These are phyloP conservation scores for Loris lydekkerianus DNA, from an alignment of 2,797 vertebrate species.

Conservation along the genomic window DNA sequence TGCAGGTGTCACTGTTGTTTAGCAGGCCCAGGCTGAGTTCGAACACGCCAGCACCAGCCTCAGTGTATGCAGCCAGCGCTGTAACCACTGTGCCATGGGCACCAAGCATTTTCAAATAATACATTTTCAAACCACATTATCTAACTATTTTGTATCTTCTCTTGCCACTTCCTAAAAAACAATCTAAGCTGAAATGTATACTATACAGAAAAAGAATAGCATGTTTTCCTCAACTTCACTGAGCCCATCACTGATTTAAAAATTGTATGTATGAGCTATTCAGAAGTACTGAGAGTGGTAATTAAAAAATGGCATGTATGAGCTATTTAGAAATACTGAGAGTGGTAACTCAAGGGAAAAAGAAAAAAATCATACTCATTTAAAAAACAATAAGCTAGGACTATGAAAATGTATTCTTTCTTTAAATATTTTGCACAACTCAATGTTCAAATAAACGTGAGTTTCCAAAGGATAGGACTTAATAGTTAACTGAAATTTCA, in stretches of 20 bases:
- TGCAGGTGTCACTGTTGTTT: too few species aligned
- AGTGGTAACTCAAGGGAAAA: not conserved
- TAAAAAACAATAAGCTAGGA: not conserved
- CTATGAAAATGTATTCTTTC: constrained; percentile 46
- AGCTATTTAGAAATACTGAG: constrained; percentile 12
- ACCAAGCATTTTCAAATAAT: not conserved
- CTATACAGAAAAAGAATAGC: constrained; percentile 7
- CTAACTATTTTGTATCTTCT: not conserved
- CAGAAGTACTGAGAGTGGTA: constrained; percentile 44
- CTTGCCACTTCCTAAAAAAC: constrained; percentile 4
- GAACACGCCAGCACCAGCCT: too few species aligned
- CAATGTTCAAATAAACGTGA: not conserved
- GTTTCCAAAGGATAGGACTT: not conserved
- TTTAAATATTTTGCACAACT: constrained; percentile 47
- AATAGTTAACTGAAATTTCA: not conserved
- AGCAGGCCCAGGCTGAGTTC: too few species aligned
- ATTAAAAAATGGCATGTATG: not conserved
- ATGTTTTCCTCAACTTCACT: constrained; percentile 4
- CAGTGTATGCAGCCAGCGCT: too few species aligned
- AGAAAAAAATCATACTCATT: not conserved
- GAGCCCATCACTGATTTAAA: not conserved
- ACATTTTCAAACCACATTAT: constrained; percentile 25
- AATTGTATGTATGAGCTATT: not conserved
- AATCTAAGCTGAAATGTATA: constrained; percentile 8
- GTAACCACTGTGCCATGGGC: too few species aligned